These are phyloP conservation scores for Cinclus mexicanus DNA, from an alignment of 2,113 vertebrate species.

Conservation along the genomic window DNA sequence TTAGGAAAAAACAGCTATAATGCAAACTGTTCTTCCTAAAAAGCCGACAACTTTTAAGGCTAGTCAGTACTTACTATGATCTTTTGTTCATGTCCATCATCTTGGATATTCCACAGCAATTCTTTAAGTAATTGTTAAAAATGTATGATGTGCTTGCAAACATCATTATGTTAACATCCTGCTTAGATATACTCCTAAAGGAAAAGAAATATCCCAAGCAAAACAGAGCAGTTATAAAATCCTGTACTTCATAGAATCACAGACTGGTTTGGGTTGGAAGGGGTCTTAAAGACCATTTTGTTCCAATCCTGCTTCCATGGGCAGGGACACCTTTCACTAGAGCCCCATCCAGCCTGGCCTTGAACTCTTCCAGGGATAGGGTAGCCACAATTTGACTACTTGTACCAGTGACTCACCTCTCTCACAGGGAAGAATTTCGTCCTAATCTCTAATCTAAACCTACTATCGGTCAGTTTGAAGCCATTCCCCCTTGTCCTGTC, in stretches of 20 bases:
- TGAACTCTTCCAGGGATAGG: not conserved
- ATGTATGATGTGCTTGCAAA: not conserved
- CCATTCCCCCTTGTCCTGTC: fast-evolving
- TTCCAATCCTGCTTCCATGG: not conserved
- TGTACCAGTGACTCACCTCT: fast-evolving
- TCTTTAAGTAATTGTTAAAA: not conserved
- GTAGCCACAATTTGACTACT: fast-evolving
- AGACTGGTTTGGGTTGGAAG: fast-evolving
- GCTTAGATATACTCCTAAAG: not conserved
- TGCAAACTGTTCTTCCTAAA: not conserved
- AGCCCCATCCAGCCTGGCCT: fast-evolving
- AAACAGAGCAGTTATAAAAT: not conserved
- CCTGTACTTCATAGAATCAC: not conserved
- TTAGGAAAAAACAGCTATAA: not conserved
- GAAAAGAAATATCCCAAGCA: not conserved
- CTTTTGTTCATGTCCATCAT: not conserved
- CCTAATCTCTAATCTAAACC: fast-evolving
- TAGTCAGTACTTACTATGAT: not conserved
- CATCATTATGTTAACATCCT: not conserved
- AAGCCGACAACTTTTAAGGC: not conserved
- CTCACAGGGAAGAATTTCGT: not conserved
- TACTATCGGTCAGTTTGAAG: not conserved
- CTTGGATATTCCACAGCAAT: not conserved
- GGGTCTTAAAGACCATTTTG: no score
- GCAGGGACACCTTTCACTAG: no score